phyloP scores from a whole-genome alignment of 1,140 invertebrate genomes.

The Bursaphelenchus mucronatus region DNA sequence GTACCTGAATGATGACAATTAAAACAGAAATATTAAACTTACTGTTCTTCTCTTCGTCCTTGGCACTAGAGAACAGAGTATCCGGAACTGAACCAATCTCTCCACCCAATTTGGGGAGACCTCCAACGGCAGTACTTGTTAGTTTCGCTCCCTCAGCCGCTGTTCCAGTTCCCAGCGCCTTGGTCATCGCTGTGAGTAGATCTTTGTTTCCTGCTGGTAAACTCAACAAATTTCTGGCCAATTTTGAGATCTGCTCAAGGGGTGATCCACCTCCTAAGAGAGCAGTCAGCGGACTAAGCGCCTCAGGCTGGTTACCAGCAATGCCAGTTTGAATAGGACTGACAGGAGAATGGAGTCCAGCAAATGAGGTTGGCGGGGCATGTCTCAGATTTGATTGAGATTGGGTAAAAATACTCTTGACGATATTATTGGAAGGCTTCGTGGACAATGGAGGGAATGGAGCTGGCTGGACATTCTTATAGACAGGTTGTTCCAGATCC shows the following conservation, averaged over 20 bases:
- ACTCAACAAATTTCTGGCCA: slow-evolving; percentile 49
- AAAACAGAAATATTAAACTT: neutral
- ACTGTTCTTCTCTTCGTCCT: slow-evolving; percentile 19
- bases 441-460: slow-evolving; percentile 30
- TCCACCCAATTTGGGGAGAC: slow-evolving; percentile 31
- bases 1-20: slow-evolving; percentile 20
- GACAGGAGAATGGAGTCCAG: slow-evolving; percentile 19
- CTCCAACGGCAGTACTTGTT: slow-evolving; percentile 47
- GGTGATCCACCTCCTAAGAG: slow-evolving; percentile 37
- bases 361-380: slow-evolving; percentile 20
- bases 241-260: slow-evolving; percentile 46
- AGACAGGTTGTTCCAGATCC: slow-evolving; percentile 12
- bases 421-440: slow-evolving; percentile 45
- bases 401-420: slow-evolving; percentile 54
- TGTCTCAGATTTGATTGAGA: slow-evolving; percentile 35
- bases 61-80: slow-evolving; percentile 13
- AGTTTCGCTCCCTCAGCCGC: slow-evolving; percentile 38
- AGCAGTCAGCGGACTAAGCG: slow-evolving; percentile 36
- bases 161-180: slow-evolving; percentile 32
- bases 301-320: slow-evolving; percentile 18
- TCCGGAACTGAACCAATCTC: slow-evolving; percentile 22
- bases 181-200: slow-evolving; percentile 40
- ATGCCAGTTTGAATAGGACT: slow-evolving; percentile 19
- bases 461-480: slow-evolving; percentile 34
- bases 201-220: slow-evolving; percentile 43